A percentile compares a stretch with the other conserved stretches of the same genome.
phyloP scores from a whole-genome alignment of 2,888 invertebrate genomes.

The Caenorhabditis angaria region DNA sequence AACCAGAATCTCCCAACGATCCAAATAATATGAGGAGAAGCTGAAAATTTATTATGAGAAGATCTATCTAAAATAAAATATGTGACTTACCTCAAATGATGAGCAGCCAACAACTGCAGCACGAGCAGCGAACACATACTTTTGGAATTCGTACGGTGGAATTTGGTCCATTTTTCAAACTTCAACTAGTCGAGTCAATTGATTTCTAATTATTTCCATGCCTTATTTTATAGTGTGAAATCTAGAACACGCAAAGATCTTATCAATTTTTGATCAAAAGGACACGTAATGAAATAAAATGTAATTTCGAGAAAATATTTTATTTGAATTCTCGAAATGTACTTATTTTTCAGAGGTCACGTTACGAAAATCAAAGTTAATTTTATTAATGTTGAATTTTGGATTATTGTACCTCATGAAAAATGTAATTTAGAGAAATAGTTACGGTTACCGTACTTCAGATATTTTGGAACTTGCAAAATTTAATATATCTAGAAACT shows the following conservation, averaged over 20 bases:
- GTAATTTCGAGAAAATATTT: no score
- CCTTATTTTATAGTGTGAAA: background rate
- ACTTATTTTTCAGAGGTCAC: no score
- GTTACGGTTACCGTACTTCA: no score
- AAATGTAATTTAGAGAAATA: no score
- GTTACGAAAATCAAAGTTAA: no score
- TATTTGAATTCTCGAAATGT: no score
- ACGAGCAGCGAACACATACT: constrained; percentile 41
- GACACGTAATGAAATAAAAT: no score
- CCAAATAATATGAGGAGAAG: constrained; percentile 39
- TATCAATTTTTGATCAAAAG: background rate
- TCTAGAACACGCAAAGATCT: background rate
- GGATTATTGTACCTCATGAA: no score
- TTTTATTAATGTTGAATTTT: no score
- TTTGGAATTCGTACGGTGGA: constrained; percentile 44
- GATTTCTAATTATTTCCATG: background rate
- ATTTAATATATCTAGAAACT: no score
- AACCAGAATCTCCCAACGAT: constrained; percentile 28
- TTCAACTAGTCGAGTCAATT: constrained; percentile 24
- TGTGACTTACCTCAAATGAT: constrained; percentile 22
- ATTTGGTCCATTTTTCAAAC: constrained; percentile 37
- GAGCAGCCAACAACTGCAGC: constrained; percentile 34
- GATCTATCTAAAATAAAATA: no score
- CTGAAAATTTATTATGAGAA: background rate
- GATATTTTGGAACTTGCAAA: no score